Percentiles rank a stretch among this genome's conserved stretches.
These are phyloP conservation scores for Heliconius eleuchia DNA, from an alignment of 1,140 invertebrate species.

Conservation along the genomic window DNA sequence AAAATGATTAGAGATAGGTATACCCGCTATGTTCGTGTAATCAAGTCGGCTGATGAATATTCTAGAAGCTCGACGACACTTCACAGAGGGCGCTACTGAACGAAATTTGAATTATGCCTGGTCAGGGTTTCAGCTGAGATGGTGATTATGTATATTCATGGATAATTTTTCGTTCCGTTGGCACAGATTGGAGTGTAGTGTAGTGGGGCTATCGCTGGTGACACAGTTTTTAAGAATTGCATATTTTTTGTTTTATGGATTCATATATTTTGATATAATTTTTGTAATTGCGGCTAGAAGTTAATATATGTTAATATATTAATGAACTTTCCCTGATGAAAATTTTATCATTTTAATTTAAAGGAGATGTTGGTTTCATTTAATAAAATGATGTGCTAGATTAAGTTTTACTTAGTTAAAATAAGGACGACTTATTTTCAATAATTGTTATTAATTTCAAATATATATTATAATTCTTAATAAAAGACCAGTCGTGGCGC, in stretches of 20 bases:
- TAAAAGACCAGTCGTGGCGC: too few relatives aligned
- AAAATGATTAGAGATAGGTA: constrained; percentile 34
- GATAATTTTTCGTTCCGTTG: constrained; percentile 16
- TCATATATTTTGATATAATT: not conserved
- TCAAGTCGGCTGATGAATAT: constrained; percentile 57
- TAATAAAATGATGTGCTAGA: too few relatives aligned
- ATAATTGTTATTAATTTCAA: too few relatives aligned
- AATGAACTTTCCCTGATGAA: not conserved
- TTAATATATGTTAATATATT: not conserved
- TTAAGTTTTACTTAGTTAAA: too few relatives aligned
- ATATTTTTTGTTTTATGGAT: not conserved
- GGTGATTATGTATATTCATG: constrained; percentile 37
- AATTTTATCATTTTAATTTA: too few relatives aligned
- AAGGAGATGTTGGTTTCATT: too few relatives aligned
- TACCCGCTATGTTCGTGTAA: constrained; percentile 41
- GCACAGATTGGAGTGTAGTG: constrained; percentile 10
- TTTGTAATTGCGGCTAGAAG: not conserved
- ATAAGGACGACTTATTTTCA: too few relatives aligned
- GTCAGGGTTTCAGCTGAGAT: constrained; percentile 46
- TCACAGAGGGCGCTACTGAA: constrained; percentile 49
- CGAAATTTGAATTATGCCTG: constrained; percentile 57
- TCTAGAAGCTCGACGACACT: constrained; percentile 49
- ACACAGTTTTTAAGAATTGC: not conserved
- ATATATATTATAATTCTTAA: too few relatives aligned
- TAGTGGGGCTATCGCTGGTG: not conserved